Percentiles rank a stretch among this genome's conserved stretches.
These are phyloP conservation scores for Galeopterus variegatus DNA, from an alignment of 2,113 vertebrate genomes.

Conservation along the genomic window DNA sequence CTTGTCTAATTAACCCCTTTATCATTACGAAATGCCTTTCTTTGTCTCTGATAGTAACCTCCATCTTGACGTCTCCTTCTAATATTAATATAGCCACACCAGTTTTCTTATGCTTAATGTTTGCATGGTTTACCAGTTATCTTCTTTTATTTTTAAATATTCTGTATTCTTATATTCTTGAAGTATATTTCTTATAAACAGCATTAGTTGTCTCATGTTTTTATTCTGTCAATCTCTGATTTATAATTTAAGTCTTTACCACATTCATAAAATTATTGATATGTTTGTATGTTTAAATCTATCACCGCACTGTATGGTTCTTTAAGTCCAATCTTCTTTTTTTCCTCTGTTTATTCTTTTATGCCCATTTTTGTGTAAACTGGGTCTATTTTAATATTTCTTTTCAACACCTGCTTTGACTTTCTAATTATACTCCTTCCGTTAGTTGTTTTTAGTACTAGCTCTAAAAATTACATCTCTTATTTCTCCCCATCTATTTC, in stretches of 20 bases:
- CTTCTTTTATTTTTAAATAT: not conserved
- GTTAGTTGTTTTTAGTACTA: not conserved
- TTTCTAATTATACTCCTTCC: not conserved
- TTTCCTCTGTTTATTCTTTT: slow-evolving; percentile 26
- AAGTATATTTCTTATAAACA: not conserved
- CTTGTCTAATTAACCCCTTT: not conserved
- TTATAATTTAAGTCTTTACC: slow-evolving; percentile 2
- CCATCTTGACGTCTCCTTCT: not conserved
- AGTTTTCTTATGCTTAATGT: not conserved
- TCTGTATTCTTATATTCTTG: not conserved
- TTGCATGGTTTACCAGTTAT: not conserved
- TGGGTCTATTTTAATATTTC: not conserved
- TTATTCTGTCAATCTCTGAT: not conserved
- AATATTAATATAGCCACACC: not conserved
- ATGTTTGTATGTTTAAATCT: not conserved
- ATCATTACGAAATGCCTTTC: not conserved
- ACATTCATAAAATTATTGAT: not conserved
- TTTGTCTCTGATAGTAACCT: not conserved
- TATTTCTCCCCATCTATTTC: not conserved
- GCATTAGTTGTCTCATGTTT: not conserved
- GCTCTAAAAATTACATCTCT: not conserved
- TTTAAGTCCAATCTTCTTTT: not conserved
- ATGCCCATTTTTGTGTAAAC: not conserved
- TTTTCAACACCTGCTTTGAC: not conserved
- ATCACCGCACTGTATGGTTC: not conserved